These are phyloP conservation scores for Baronia brevicornis DNA, from an alignment of 2,888 invertebrate species.

Conservation along the genomic window DNA sequence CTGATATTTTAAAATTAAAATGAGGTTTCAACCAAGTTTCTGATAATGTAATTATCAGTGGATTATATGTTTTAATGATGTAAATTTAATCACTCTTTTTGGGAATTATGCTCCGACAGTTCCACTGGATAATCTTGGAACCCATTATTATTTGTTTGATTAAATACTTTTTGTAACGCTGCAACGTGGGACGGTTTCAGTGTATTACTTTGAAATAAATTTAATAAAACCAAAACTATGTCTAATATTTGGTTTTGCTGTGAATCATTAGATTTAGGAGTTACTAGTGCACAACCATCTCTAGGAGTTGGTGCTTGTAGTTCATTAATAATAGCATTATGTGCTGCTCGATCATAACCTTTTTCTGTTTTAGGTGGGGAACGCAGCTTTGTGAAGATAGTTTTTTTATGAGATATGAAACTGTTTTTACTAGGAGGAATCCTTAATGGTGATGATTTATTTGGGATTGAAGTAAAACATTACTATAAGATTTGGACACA, in stretches of 20 bases:
- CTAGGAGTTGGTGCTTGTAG: background rate
- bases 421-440: background rate
- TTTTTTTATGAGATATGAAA: background rate
- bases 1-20: slow-evolving; percentile 13
- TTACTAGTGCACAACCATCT: no score
- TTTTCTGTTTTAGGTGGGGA: background rate
- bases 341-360: no score
- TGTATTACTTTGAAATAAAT: background rate
- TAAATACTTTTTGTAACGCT: no score
- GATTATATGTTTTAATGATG: slow-evolving; percentile 11
- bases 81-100: slow-evolving; percentile 15
- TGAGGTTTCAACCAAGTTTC: slow-evolving; percentile 20
- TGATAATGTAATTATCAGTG: slow-evolving; percentile 13
- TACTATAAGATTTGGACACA: background rate
- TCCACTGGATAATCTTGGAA: slow-evolving; percentile 18
- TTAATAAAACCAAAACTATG: background rate
- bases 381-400: background rate
- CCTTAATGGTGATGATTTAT: background rate
- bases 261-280: no score
- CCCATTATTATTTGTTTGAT: background rate
- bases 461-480: background rate
- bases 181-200: background rate
- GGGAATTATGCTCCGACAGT: slow-evolving; percentile 14
- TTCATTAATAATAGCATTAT: background rate
- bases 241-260: no score